Evolutionary conservation across 2,797 vertebrate genomes (phyloP).

Genomic region (Poeciliopsis gracilis): DNA sequence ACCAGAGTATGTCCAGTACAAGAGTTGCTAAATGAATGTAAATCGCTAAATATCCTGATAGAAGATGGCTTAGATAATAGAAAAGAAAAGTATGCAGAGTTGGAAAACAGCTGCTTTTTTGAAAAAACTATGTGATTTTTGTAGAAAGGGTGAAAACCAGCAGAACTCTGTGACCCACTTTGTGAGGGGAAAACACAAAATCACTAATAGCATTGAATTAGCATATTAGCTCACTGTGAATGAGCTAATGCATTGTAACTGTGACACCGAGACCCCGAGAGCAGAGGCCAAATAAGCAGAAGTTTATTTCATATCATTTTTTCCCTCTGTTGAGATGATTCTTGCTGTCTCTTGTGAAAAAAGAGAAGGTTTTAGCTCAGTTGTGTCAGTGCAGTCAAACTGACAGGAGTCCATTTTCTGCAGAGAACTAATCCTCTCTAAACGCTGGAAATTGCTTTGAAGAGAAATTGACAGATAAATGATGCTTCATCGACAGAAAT

Average conservation of each 20-base stretch:
- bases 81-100: neutral
- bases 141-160: slow-evolving; percentile 25
- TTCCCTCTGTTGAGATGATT: neutral
- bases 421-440: neutral
- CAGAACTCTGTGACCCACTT: slow-evolving; percentile 15
- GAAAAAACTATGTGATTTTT: slow-evolving; percentile 7
- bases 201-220: slow-evolving; percentile 37
- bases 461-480: neutral
- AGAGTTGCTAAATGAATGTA: neutral
- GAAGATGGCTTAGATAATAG: neutral
- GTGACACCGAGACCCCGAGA: slow-evolving; percentile 2
- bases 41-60: neutral
- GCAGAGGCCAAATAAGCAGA: neutral
- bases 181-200: slow-evolving; percentile 12
- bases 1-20: neutral
- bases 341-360: neutral
- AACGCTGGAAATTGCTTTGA: neutral
- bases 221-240: neutral
- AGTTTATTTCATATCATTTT: neutral
- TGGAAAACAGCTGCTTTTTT: neutral
- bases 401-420: neutral
- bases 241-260: neutral
- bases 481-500: neutral
- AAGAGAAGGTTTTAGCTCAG: neutral
- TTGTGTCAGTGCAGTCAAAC: neutral